Evolutionary conservation across 2,888 invertebrate genomes (phyloP).

Genomic region (Amiota minor): DNA sequence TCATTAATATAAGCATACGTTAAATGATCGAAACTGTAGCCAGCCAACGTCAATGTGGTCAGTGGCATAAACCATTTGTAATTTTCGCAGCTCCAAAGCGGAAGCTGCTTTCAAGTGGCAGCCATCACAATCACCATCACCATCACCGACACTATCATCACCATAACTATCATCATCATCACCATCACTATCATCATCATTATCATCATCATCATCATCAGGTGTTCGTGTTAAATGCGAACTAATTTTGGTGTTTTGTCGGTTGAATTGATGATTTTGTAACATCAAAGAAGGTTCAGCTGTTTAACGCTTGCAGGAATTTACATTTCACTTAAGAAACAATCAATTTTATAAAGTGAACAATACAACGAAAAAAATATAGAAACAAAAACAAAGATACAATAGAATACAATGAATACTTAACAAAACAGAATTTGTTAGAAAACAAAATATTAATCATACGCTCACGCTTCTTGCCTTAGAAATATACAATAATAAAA

Average conservation of each 20-base stretch:
- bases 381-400: no score
- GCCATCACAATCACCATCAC: slow-evolving; percentile 9
- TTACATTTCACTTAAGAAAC: neutral
- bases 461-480: no score
- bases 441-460: no score
- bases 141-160: no score
- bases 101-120: slow-evolving; percentile 43
- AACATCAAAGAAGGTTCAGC: no score
- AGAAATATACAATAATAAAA: no score
- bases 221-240: slow-evolving; percentile 68
- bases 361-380: neutral
- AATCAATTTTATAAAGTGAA: neutral
- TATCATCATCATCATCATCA: slow-evolving; percentile 44
- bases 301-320: neutral
- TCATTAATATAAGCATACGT: no score
- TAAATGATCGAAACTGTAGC: neutral
- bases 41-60: no score
- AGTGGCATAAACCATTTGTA: neutral
- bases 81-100: slow-evolving; percentile 28
- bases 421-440: no score
- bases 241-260: slow-evolving; percentile 61
- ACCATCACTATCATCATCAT: slow-evolving; percentile 43
- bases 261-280: slow-evolving; percentile 52
- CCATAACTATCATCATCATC: no score
- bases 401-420: neutral